A percentile compares a stretch with the other conserved stretches of the same genome.
These are phyloP conservation scores for Scaptomyza cyrtandrae DNA, from an alignment of 2,888 invertebrate genomes.

Conservation along the genomic window DNA sequence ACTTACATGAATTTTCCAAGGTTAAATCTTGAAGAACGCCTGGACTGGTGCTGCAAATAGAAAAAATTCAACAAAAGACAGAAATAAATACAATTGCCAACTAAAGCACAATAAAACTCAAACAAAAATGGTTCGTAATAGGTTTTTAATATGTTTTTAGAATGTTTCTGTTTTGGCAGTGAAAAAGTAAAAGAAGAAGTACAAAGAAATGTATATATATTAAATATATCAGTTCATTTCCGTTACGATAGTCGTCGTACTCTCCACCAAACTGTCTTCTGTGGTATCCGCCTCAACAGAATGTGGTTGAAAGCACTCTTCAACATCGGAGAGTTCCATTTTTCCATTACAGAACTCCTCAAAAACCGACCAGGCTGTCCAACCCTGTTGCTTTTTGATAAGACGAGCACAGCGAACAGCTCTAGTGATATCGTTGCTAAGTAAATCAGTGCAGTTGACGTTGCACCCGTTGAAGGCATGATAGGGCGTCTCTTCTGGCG, in stretches of 20 bases:
- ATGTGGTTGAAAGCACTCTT: conserved; percentile 60
- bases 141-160: conserved; percentile 10
- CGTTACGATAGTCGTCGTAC: conserved; percentile 36
- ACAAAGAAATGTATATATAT: not conserved
- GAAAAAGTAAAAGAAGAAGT: conserved; percentile 44
- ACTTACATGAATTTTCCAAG: conserved; percentile 85
- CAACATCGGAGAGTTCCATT: conserved; percentile 41
- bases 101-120: not conserved
- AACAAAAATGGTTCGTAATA: conserved; percentile 1
- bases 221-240: conserved; percentile 32
- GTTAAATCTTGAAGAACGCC: conserved; percentile 89
- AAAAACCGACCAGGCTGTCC: conserved; percentile 83
- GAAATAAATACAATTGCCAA: not conserved
- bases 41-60: conserved; percentile 88
- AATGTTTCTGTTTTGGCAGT: conserved; percentile 55
- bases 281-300: not conserved
- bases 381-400: conserved; percentile 81
- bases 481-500: conserved; percentile 63
- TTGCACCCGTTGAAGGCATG: conserved; percentile 80
- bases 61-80: conserved; percentile 40
- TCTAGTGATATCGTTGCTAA: conserved; percentile 80
- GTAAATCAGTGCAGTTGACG: conserved; percentile 78
- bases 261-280: conserved; percentile 14
- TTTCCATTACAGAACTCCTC: conserved; percentile 79
- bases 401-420: conserved; percentile 79